Conservation (phyloP, 37 sponge, comb jelly and placozoan species). For the Hormiphora californensis region DNA sequence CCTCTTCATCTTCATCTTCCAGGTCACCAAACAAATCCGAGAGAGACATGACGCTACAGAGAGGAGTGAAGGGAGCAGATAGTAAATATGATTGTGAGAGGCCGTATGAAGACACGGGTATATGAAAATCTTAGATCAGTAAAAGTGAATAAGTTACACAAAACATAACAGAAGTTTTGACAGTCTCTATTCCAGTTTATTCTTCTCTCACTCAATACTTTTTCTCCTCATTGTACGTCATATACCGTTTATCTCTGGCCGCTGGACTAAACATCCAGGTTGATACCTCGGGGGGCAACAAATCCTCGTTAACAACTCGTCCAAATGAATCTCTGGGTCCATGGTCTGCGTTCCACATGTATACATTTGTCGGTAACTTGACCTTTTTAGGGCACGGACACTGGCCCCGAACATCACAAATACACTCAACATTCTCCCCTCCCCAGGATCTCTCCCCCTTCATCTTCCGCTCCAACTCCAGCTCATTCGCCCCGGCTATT, state of each 20-base stretch:
- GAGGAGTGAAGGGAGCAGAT: too few relatives aligned
- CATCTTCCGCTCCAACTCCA: neutral
- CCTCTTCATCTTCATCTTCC: constrained; percentile 47
- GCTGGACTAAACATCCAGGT: neutral
- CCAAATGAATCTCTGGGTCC: constrained; percentile 10
- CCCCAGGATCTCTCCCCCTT: neutral
- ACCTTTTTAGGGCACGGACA: constrained; percentile 30
- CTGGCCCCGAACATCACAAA: constrained; percentile 43
- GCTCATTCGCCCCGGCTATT: constrained; percentile 2
- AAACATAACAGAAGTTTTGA: too few relatives aligned
- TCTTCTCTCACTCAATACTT: too few relatives aligned
- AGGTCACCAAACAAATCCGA: constrained; percentile 41
- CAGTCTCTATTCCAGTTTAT: too few relatives aligned
- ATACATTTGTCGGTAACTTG: neutral
- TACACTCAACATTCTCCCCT: neutral
- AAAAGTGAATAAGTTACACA: too few relatives aligned
- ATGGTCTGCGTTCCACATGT: neutral
- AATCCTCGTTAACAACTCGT: neutral
- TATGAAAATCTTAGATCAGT: too few relatives aligned
- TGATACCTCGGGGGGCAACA: constrained; percentile 12
- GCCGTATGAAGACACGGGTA: too few relatives aligned
- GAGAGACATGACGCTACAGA: constrained; percentile 1
- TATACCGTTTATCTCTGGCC: neutral
- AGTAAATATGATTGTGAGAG: too few relatives aligned
- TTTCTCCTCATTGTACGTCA: neutral